These are phyloP conservation scores for Dendrolimus pini DNA, from an alignment of 2,888 invertebrate genomes.

Conservation along the genomic window DNA sequence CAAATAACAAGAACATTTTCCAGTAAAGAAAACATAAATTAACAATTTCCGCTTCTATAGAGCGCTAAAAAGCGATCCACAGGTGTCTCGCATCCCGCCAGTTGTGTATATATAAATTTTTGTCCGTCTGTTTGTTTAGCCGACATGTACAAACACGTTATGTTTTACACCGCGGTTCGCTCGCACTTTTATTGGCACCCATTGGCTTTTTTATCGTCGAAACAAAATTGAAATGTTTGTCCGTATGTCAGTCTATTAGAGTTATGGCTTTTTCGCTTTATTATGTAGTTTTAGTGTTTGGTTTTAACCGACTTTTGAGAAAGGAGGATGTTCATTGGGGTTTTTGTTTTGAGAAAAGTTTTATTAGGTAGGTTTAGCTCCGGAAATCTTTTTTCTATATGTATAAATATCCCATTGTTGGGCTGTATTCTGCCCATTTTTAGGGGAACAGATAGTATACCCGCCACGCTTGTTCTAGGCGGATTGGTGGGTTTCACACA, in stretches of 20 bases:
- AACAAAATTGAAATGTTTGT: background rate
- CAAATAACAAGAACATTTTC: too few species aligned
- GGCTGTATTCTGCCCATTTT: too few species aligned
- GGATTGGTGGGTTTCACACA: too few species aligned
- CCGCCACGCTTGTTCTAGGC: too few species aligned
- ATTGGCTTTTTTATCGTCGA: constrained; percentile 1
- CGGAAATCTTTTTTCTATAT: too few species aligned
- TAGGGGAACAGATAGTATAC: too few species aligned
- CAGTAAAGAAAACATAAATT: background rate
- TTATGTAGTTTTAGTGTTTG: background rate
- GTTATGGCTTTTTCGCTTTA: background rate
- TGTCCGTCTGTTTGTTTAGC: constrained; percentile 10
- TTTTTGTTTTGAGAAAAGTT: too few species aligned
- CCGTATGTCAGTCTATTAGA: background rate
- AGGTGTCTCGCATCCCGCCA: constrained; percentile 18
- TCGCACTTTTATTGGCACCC: constrained; percentile 1
- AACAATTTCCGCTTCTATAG: background rate
- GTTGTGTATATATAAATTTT: constrained; percentile 12
- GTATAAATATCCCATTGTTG: too few species aligned
- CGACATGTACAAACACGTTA: constrained; percentile 3
- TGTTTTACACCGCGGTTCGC: constrained; percentile 1
- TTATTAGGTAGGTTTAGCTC: too few species aligned
- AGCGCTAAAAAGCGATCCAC: background rate
- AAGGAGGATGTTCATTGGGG: background rate
- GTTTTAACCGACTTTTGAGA: background rate